Evolutionary conservation across 2,888 invertebrate species (phyloP).

Genomic region (Argyresthia goedartella): DNA sequence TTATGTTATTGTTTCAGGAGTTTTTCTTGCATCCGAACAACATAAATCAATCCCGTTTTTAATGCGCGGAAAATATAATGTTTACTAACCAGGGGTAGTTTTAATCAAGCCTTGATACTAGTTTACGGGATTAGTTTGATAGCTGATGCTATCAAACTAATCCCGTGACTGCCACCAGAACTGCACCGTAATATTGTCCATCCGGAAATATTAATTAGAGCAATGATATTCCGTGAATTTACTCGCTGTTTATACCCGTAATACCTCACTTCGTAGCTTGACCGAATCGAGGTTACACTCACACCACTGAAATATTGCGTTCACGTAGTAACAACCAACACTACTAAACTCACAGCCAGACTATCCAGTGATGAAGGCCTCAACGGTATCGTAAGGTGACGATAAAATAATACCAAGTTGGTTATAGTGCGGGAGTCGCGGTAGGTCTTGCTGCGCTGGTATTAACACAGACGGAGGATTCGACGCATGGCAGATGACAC

Average conservation of each 20-base stretch:
- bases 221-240: conserved; percentile 65
- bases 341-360: conserved; percentile 30
- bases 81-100: too few species aligned
- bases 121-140: too few species aligned
- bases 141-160: too few species aligned
- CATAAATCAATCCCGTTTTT: too few species aligned
- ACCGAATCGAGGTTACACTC: conserved; percentile 68
- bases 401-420: background rate
- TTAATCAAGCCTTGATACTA: too few species aligned
- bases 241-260: conserved; percentile 63
- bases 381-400: conserved; percentile 28
- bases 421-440: background rate
- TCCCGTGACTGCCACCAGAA: background rate
- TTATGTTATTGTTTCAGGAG: too few species aligned
- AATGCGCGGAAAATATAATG: too few species aligned
- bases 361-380: conserved; percentile 32
- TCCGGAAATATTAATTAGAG: conserved; percentile 53
- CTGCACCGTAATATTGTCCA: background rate
- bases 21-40: too few species aligned
- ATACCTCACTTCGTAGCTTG: conserved; percentile 51
- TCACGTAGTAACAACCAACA: conserved; percentile 65
- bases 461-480: conserved; percentile 9
- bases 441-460: conserved; percentile 22
- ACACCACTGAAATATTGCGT: conserved; percentile 34
- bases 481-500: conserved; percentile 65